Percentiles rank a stretch among this genome's conserved stretches.
These are phyloP conservation scores for Cydia splendana DNA, from an alignment of 1,140 invertebrate genomes.

Conservation along the genomic window DNA sequence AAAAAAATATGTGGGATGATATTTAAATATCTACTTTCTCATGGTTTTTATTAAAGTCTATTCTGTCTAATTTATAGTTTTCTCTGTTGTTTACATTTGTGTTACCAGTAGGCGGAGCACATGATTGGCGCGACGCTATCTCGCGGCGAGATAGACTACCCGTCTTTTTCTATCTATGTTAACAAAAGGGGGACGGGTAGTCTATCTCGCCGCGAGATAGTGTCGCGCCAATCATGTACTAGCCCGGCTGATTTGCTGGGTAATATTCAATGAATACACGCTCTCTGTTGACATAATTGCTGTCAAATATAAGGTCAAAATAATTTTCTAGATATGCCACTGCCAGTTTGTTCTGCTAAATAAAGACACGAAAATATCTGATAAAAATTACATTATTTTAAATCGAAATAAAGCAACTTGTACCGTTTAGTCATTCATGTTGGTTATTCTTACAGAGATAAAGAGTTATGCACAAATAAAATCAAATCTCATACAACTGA, in stretches of 20 bases:
- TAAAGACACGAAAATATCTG: neutral
- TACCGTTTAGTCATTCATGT: neutral
- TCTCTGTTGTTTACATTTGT: neutral
- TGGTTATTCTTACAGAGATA: neutral
- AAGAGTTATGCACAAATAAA: neutral
- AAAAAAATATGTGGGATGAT: too few relatives aligned
- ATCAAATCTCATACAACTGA: neutral
- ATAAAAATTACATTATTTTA: neutral
- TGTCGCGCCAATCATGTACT: too few relatives aligned
- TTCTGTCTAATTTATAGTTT: neutral
- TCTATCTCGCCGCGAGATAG: too few relatives aligned
- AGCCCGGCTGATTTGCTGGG: neutral
- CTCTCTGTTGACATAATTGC: neutral
- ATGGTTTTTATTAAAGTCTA: neutral
- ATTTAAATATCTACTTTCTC: too few relatives aligned
- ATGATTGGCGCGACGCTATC: too few relatives aligned
- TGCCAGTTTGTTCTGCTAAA: neutral
- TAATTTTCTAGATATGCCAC: constrained; percentile 46
- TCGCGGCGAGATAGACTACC: too few relatives aligned
- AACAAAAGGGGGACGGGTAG: too few relatives aligned
- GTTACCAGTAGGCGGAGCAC: too few relatives aligned
- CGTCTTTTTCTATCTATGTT: too few relatives aligned
- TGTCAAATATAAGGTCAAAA: neutral
- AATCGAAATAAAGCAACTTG: neutral
- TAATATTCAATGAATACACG: neutral